Conservation (phyloP, 2,113 vertebrate species). For the Pogonocichla stellata region DNA sequence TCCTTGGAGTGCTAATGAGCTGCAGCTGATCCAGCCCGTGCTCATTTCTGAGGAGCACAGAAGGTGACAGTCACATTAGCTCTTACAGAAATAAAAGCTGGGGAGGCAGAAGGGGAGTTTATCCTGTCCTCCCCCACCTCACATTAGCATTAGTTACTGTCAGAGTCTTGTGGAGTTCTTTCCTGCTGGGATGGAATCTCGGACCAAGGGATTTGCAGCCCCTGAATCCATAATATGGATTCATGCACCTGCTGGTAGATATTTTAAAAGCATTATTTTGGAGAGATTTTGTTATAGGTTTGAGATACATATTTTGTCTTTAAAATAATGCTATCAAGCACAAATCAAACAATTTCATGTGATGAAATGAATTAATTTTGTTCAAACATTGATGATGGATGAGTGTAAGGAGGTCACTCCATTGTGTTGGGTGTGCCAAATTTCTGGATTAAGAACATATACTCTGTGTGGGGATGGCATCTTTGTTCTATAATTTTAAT, state of each 20-base stretch:
- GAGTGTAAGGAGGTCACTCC: not conserved
- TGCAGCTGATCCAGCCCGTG: not conserved
- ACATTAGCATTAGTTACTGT: not conserved
- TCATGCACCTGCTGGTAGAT: not conserved
- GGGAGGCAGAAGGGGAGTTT: not conserved
- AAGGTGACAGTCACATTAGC: not conserved
- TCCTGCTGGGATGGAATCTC: not conserved
- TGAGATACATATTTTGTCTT: not conserved
- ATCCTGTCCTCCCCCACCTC: not conserved
- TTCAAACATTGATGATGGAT: not conserved
- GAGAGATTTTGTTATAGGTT: not conserved
- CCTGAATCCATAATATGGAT: accelerated
- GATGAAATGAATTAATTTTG: not conserved
- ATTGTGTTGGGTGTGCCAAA: not conserved
- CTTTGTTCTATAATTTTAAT: not conserved
- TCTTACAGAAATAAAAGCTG: not conserved
- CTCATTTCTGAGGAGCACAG: not conserved
- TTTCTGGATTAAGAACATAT: not conserved
- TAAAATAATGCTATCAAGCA: not conserved
- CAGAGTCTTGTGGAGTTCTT: not conserved
- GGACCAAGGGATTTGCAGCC: not conserved
- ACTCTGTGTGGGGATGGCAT: no score
- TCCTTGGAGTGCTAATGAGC: not conserved
- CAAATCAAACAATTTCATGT: not conserved
- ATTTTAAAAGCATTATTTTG: not conserved